A percentile compares a stretch with the other conserved stretches of the same genome.
These are phyloP conservation scores for Lepidocyrtinus sp. DNA, from an alignment of 2,888 invertebrate genomes.

Conservation along the genomic window DNA sequence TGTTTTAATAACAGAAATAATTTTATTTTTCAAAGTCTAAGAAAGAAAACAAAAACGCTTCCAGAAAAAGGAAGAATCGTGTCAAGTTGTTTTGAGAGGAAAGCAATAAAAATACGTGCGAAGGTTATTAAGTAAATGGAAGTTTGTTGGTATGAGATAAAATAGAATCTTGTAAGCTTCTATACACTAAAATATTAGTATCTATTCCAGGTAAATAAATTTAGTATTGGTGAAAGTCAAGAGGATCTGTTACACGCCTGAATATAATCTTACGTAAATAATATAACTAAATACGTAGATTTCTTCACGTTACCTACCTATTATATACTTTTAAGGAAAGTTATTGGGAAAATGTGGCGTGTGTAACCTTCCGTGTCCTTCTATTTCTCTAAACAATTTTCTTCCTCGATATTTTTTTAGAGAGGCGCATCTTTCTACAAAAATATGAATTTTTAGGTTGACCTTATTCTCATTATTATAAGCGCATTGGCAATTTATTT, in stretches of 20 bases:
- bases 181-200: background rate
- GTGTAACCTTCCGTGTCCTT: background rate
- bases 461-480: background rate
- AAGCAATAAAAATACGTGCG: background rate
- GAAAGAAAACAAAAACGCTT: slow-evolving; percentile 59
- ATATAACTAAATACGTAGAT: too few species aligned
- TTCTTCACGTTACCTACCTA: too few species aligned
- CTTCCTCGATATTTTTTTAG: background rate
- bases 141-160: background rate
- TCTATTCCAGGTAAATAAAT: background rate
- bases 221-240: too few species aligned
- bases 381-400: background rate
- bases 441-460: background rate
- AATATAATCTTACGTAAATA: too few species aligned
- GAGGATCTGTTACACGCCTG: background rate
- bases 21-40: slow-evolving; percentile 21
- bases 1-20: slow-evolving; percentile 3
- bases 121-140: background rate
- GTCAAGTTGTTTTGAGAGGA: background rate
- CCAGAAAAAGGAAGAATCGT: slow-evolving; percentile 27
- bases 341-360: background rate
- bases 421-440: background rate
- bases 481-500: background rate
- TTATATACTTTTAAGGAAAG: too few species aligned
- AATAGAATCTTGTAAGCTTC: too few species aligned